Percentiles rank a stretch among this genome's conserved stretches.
Conservation (phyloP, 2,888 invertebrate genomes). For the Plebejus anna region DNA sequence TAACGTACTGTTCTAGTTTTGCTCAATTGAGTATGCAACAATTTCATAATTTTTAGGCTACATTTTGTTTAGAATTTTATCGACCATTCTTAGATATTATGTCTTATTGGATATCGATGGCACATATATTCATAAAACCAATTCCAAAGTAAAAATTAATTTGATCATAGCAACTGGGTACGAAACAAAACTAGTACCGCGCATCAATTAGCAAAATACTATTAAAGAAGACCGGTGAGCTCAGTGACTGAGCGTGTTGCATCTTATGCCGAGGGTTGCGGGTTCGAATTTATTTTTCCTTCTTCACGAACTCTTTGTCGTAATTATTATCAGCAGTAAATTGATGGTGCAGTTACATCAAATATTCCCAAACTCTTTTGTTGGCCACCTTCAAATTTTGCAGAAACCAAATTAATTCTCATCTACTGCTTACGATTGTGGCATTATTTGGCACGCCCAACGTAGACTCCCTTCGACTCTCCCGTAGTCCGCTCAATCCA, state of each 20-base stretch:
- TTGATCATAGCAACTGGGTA: too few relatives aligned
- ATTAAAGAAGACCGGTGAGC: background rate
- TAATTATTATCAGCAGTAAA: background rate
- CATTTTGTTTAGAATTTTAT: background rate
- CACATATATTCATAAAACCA: too few relatives aligned
- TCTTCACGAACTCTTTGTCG: too few relatives aligned
- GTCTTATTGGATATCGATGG: too few relatives aligned
- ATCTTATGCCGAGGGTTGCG: background rate
- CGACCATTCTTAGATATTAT: background rate
- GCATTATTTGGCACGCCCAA: background rate
- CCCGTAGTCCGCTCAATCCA: background rate
- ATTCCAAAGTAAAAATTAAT: too few relatives aligned
- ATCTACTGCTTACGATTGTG: too few relatives aligned
- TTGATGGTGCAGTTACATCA: background rate
- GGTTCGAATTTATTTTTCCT: too few relatives aligned
- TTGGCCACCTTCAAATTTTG: background rate
- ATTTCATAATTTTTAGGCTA: background rate
- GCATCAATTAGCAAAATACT: background rate
- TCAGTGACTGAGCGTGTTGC: background rate
- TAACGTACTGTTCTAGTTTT: conserved; percentile 1
- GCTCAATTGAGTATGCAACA: background rate
- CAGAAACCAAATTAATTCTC: too few relatives aligned
- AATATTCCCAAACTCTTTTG: background rate
- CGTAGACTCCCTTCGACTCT: background rate
- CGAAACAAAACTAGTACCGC: too few relatives aligned